Evolutionary conservation across 37 sponge, comb jelly and placozoan species (phyloP), one percentile per base, ranked within the genome.

Genomic region (Axinella damicornis): DNA sequence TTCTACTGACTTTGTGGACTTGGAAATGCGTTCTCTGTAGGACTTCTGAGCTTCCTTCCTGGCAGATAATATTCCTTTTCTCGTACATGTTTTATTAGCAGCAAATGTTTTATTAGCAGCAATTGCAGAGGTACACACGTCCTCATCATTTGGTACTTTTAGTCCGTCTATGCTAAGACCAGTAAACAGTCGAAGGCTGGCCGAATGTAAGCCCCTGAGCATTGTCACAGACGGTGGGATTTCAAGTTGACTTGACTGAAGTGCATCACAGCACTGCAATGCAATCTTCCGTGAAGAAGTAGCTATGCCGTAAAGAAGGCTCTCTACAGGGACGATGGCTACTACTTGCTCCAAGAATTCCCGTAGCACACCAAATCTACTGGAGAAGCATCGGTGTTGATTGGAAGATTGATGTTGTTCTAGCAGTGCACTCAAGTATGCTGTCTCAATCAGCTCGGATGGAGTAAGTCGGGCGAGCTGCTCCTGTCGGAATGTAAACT

Each of bases 391-490:
- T 5, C 34, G 40, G 2, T 31, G 36, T 33, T 54, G 21, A 41
- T 14, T 38, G 61, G 35, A 24, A 54, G 27, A 40, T n/a, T n/a
- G n/a, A 0, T 61, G 83, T 54, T 82, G 79, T 40, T 89, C 90
- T n/a, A 89, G 79, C 56, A 89, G 52, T 17, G 90, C 84, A 83
- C 84, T 76, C 19, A 89, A 37, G 37, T 73, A 89, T 1, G 84
- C 73, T 24, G 71, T n/a, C 33, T 77, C 58, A 5, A 89, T 89
- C 38, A 89, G 20, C 63, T 89, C 79, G 20, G 73, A 62, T 36
- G 90, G 90, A 28, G 71, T 77, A 35, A 63, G 84, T 27, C 78
- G 83, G 21, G 90, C 90, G 15, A 89, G 84, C 66, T 89, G 90
- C 38, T 58, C 71, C 57, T 89, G 90, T 33, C 90, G 65, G 27